Conservation (phyloP, 2,888 invertebrate genomes). For the Cryptocephalus primarius region DNA sequence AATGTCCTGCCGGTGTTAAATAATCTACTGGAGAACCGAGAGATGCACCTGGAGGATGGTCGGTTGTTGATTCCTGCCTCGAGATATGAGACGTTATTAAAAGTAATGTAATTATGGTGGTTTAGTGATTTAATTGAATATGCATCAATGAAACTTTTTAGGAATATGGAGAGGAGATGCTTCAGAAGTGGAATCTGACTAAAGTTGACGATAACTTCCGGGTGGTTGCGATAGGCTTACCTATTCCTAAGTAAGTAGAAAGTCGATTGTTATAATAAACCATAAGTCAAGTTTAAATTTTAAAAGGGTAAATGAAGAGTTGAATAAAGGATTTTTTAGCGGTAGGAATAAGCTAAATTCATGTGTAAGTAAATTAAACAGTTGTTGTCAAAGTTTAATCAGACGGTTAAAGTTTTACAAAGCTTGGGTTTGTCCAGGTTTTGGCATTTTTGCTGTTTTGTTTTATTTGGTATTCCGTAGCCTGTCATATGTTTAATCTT, state of each 20-base stretch:
- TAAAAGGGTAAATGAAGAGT: too few species aligned
- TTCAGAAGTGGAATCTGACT: constrained; percentile 79
- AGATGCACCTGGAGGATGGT: constrained; percentile 98
- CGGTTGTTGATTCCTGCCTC: constrained; percentile 80
- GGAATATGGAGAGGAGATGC: constrained; percentile 68
- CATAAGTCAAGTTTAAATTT: too few species aligned
- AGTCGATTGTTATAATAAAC: too few species aligned
- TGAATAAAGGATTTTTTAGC: too few species aligned
- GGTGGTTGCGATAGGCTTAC: constrained; percentile 85
- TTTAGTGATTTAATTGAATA: constrained; percentile 1
- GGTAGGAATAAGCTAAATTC: too few species aligned
- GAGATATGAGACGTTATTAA: constrained; percentile 78
- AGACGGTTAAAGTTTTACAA: too few species aligned
- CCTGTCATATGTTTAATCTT: too few species aligned
- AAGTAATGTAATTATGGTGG: constrained; percentile 42
- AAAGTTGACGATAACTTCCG: constrained; percentile 88
- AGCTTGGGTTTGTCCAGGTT: too few species aligned
- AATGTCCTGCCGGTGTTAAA: constrained; percentile 94
- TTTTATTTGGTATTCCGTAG: too few species aligned
- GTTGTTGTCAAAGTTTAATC: too few species aligned
- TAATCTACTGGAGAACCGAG: constrained; percentile 91
- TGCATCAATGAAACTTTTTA: constrained; percentile 29
- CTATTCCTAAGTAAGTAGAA: constrained; percentile 52
- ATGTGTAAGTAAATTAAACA: too few species aligned
- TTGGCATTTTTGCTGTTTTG: too few species aligned